phyloP scores from a whole-genome alignment of 1,140 invertebrate species.

The Globodera ellingtonae region DNA sequence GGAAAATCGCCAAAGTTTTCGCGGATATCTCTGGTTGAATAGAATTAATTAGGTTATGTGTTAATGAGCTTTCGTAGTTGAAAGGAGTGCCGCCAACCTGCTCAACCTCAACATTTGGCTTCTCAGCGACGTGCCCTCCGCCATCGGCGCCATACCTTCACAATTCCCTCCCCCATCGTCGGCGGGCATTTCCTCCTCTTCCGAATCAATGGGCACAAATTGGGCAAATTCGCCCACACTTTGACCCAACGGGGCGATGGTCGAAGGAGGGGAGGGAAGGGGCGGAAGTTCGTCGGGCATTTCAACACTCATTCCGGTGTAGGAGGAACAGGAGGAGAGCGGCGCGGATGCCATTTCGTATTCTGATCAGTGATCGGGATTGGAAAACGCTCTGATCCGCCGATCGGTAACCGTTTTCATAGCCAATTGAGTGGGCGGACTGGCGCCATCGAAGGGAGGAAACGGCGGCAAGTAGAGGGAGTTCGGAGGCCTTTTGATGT shows the following conservation, averaged over 20 bases:
- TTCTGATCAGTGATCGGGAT: background rate
- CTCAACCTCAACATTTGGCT: conserved; percentile 27
- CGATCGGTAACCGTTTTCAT: conserved; percentile 33
- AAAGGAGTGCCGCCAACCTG: conserved; percentile 6
- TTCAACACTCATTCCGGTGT: conserved; percentile 7
- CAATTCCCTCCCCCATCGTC: conserved; percentile 1
- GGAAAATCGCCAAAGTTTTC: conserved; percentile 44
- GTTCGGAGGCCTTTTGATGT: conserved; percentile 5
- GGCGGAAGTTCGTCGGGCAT: background rate
- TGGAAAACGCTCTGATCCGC: no score
- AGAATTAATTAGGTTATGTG: no score
- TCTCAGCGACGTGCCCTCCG: background rate
- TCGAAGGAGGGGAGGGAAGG: background rate
- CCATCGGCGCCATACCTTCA: conserved; percentile 3
- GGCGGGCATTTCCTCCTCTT: conserved; percentile 13
- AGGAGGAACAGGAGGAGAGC: conserved; percentile 10
- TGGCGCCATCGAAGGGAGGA: conserved; percentile 36
- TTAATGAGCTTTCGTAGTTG: no score
- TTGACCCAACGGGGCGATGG: background rate
- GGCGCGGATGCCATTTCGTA: conserved; percentile 39
- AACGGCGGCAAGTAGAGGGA: background rate
- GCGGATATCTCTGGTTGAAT: conserved; percentile 28
- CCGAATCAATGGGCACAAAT: conserved; percentile 37
- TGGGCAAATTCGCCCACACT: conserved; percentile 32
- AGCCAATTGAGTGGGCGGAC: conserved; percentile 48